A percentile compares a stretch with the other conserved stretches of the same genome.
Conservation (phyloP, 2,888 invertebrate species). For the Ochropacha duplaris region DNA sequence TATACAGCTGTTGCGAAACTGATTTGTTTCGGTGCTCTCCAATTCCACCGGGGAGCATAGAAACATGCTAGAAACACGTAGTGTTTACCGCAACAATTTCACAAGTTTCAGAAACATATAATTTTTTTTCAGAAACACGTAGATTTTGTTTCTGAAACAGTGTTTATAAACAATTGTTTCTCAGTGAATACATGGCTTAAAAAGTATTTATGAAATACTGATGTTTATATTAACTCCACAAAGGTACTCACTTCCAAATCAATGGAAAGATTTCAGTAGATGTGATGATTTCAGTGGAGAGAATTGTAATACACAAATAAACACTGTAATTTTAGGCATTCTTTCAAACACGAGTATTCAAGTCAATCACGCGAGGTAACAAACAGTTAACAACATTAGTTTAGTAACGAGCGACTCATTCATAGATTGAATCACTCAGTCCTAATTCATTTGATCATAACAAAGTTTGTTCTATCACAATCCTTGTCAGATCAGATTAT, state of each 20-base stretch:
- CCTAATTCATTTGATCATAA: conserved; percentile 5
- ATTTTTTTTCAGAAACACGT: too few species aligned
- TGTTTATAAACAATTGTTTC: too few species aligned
- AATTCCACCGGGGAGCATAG: too few species aligned
- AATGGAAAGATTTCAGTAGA: too few species aligned
- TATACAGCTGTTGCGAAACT: too few species aligned
- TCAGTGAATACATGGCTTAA: too few species aligned
- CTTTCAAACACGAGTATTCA: background rate
- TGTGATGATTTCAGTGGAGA: background rate
- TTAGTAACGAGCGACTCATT: conserved; percentile 16
- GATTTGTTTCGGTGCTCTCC: too few species aligned
- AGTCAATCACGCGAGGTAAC: conserved; percentile 17
- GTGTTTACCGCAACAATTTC: too few species aligned
- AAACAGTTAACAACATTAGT: conserved; percentile 18
- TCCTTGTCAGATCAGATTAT: background rate
- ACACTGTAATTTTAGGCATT: conserved; percentile 6
- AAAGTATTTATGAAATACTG: background rate
- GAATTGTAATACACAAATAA: background rate
- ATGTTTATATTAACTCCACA: background rate
- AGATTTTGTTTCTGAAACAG: too few species aligned
- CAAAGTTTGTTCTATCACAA: background rate
- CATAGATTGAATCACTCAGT: conserved; percentile 10
- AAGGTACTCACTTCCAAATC: too few species aligned
- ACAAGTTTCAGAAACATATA: too few species aligned
- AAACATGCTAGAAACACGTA: too few species aligned